Base-by-base conservation (phyloP, 2,888 invertebrate species). In the Drosophila histrio region DNA sequence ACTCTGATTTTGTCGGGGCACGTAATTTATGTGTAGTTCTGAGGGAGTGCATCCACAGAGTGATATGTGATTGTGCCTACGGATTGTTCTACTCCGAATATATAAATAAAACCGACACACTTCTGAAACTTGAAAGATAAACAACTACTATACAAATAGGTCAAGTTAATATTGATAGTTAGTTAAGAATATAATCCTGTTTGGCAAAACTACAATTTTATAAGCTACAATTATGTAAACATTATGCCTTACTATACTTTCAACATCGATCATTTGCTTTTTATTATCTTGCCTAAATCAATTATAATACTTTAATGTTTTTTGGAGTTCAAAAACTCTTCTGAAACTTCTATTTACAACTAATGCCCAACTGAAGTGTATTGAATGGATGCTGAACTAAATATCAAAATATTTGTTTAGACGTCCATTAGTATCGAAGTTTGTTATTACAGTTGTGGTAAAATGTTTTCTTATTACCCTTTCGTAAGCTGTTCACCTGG, bases 11-110 rank as follows among this genome's bases (percentile, higher is more conserved):
- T 26, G 36, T 36, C 24, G 52, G 44, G 39, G 46, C 54, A 24
- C 41, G 72, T 85, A 72, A 89, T 88, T 88, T 88, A 88, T 89
- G 87, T 87, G 82, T 88, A 72, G 89, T 75, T 85, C 89, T 88
- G 88, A 79, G 78, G 71, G 30, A 62, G 49, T 13, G 46, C 61
- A 58, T 62, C 43, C 65, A 30, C 39, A 62, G 66, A 56, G 54
- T 63, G 66, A 75, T 52, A 57, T 73, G 60, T 52, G 66, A 28
- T 11, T 30, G 72, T 54, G 56, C 59, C 65, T 49, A 60, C 52
- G 39, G 65, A 38, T 39, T 19, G 30, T 2, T 19, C 8, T 7
- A 9, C 19, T n/a, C 6, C 24, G n/a, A 36, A n/a, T 38, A 38
- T 17, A 43, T 43, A 26, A 7, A 1, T 3, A 22, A 24, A 36